Evolutionary conservation across 2,888 invertebrate species (phyloP), one percentile per base, ranked within the genome.

Genomic region (Noctua janthina): DNA sequence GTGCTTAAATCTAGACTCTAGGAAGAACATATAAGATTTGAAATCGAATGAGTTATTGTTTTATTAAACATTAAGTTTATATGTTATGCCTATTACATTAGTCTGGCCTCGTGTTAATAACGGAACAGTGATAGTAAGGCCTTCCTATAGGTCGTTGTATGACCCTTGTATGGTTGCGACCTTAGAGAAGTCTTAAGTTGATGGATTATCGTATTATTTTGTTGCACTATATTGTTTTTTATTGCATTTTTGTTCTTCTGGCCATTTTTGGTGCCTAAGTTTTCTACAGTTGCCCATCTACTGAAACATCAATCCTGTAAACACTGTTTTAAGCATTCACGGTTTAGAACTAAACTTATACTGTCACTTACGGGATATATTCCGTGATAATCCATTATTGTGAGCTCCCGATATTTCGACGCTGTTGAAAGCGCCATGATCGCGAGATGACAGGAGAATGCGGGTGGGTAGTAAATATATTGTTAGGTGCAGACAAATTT

Each of bases 61-160:
- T 70, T 62, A 51, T 54, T 13, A 66, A 75, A 69, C 73, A 46
- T n/a, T 54, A 54, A 64, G 23, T 62, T 46, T 43, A 49, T n/a
- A 72, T 54, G 39, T 69, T 78, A 86, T 74, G 73, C 49, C 56
- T 72, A 76, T 76, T 82, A 81, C 49, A 67, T 62, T 80, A 10
- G 73, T 71, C 69, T 83, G 76, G 73, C 89, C 88, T 86, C 76
- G 88, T 79, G 54, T 83, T 70, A 51, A 67, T 76, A 88, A 78
- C 83, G 78, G 70, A 87, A 79, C 84, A 74, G 79, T 64, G 84
- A 84, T 87, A 88, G 81, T 76, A 59, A 75, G 79, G 74, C 84
- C 89, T 88, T 88, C 88, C 49, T 81, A 67, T 76, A 86, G 83
- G 74, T 77, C 81, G 78, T 69, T 71, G 71, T 29, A 82, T 74